These are phyloP conservation scores for Tridacna gigas DNA, from an alignment of 2,888 invertebrate genomes.

Conservation along the genomic window DNA sequence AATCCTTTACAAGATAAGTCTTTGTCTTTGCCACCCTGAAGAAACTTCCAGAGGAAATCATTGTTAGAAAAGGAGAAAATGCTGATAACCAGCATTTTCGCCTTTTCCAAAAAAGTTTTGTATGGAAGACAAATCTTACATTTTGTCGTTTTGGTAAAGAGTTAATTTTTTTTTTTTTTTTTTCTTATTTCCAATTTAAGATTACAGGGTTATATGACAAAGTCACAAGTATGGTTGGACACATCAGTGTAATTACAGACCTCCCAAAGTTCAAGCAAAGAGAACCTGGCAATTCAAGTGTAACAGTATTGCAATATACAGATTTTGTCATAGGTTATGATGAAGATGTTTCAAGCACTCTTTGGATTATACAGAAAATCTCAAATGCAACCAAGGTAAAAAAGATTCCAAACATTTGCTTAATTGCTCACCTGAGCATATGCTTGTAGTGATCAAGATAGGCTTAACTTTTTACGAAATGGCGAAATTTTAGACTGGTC, in stretches of 20 bases:
- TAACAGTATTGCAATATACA: not conserved
- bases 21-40: not conserved
- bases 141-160: no score
- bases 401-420: no score
- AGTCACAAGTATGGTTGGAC: not conserved
- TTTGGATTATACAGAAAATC: not conserved
- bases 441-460: no score
- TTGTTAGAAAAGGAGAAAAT: not conserved
- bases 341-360: not conserved
- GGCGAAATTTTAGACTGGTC: no score
- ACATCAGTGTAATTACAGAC: not conserved
- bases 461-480: no score
- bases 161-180: not conserved
- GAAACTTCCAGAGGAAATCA: not conserved
- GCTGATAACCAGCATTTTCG: not conserved
- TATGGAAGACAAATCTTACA: not conserved
- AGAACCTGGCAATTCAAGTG: not conserved
- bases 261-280: not conserved
- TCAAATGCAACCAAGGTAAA: not conserved
- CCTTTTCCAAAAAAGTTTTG: not conserved
- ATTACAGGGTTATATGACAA: not conserved
- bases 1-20: not conserved
- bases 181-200: not conserved
- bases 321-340: constrained; percentile 8
- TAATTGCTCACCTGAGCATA: no score